A percentile compares a stretch with the other conserved stretches of the same genome.
Evolutionary conservation across 2,113 vertebrate species (phyloP).

Genomic region (Corythornis madagascariensis): DNA sequence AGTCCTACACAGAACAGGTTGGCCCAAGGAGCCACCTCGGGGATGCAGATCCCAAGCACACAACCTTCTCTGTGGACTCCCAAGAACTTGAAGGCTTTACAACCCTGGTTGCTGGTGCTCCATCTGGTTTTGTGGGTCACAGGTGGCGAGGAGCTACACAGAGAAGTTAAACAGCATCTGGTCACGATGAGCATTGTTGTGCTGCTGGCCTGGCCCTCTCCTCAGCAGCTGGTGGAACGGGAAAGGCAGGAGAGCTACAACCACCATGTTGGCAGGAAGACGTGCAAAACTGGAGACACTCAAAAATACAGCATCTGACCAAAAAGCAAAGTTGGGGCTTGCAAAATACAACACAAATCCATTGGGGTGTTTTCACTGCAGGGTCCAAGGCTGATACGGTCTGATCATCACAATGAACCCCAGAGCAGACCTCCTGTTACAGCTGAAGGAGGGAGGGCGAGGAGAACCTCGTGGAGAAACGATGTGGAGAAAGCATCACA

Average conservation of each 20-base stretch:
- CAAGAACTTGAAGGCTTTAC: background rate
- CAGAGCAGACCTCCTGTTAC: background rate
- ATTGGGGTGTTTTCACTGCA: background rate
- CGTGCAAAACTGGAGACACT: constrained; percentile 20
- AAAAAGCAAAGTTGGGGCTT: background rate
- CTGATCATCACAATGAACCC: background rate
- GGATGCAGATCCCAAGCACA: background rate
- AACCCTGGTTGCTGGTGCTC: background rate
- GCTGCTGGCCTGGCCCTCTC: background rate
- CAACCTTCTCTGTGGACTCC: background rate
- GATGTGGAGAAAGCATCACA: background rate
- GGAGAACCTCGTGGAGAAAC: background rate
- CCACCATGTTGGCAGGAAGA: background rate
- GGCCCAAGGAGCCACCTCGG: background rate
- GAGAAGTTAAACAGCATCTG: background rate
- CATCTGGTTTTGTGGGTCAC: background rate
- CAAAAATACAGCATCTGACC: background rate
- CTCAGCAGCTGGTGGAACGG: background rate
- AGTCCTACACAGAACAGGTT: background rate
- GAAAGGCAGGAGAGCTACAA: background rate
- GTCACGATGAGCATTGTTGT: background rate
- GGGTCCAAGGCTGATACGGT: background rate
- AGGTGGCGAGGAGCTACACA: background rate
- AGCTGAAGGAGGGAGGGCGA: background rate
- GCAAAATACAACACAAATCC: background rate